Conservation (phyloP, 2,797 vertebrate species). For the Acanthis flammea region DNA sequence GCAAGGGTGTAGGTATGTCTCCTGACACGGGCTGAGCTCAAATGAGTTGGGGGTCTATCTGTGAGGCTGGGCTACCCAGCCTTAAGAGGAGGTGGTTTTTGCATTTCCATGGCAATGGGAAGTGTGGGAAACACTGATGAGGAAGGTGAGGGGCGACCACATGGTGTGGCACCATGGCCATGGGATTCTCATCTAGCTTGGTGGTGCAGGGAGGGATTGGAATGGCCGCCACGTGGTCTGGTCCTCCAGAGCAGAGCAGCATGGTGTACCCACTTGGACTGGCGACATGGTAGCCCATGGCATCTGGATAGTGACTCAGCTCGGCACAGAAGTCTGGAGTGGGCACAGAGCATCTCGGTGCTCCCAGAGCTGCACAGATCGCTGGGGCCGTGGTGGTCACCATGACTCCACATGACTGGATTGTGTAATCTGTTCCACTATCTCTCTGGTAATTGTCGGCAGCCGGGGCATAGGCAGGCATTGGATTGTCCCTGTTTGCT, state of each 20-base stretch:
- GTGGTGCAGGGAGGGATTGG: background rate
- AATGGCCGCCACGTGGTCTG: background rate
- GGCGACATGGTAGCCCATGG: background rate
- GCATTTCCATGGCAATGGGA: background rate
- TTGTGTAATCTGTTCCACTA: background rate
- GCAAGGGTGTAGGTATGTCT: fast-evolving
- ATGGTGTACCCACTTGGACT: background rate
- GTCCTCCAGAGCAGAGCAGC: background rate
- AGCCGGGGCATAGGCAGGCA: background rate
- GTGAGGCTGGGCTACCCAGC: background rate
- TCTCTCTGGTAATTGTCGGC: background rate
- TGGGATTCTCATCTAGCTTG: background rate
- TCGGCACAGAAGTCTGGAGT: background rate
- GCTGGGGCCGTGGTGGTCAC: no score
- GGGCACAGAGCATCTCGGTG: fast-evolving
- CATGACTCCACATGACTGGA: background rate
- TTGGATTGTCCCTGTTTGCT: background rate
- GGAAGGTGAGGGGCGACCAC: no score
- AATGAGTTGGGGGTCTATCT: background rate
- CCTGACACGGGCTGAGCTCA: background rate
- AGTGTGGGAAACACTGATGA: background rate
- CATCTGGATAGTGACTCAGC: background rate
- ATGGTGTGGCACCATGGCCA: background rate
- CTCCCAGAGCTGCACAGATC: background rate
- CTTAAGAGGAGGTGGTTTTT: background rate